Evolutionary conservation across 2,888 invertebrate species (phyloP), one percentile per base, ranked within the genome.

Genomic region (Drosophila percnosoma): DNA sequence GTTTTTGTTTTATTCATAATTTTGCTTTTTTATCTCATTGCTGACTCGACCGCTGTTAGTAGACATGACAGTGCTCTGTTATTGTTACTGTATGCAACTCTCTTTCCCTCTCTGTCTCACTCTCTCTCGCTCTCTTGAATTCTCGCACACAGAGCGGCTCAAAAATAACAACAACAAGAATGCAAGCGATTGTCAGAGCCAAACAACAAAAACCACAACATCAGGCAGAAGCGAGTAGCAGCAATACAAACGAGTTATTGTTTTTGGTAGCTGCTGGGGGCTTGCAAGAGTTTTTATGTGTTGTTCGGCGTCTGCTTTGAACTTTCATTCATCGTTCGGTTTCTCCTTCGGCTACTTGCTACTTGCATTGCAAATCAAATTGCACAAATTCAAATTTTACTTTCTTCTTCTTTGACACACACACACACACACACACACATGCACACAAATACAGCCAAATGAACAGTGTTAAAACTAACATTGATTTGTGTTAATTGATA

Each of bases 201-300:
- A 68, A 59, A 55, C 54, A 38, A 36, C 54, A 36, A 62, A n/a
- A 62, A 24, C 34, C 48, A 33, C 54, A 73, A 53, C 40, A 33
- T 27, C 24, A 52, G 27, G 45, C 21, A 45, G 45, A 45, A 45
- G 4, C 45, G 13, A 52, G 18, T 45, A 54, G 27, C 21, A 51
- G 59, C 42, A 53, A 57, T 58, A 73, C 55, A 80, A 82, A 83
- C 87, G 67, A 82, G 85, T 87, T 87, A 75, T 75, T 80, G 60
- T 75, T 70, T 63, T 74, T 68, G 52, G 51, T 68, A 13, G 45
- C 45, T 45, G 45, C 8, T 45, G 8, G 24, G 49, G 60, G 54
- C 74, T 55, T 71, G 70, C 70, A 72, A 64, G 52, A 73, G 45
- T 11, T 40, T 61, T 68, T 49, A 65, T 51, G 60, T 64, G 48